A percentile compares a stretch with the other conserved stretches of the same genome.
Evolutionary conservation across 2,888 invertebrate species (phyloP).

Genomic region (Lycophotia porphyrea): DNA sequence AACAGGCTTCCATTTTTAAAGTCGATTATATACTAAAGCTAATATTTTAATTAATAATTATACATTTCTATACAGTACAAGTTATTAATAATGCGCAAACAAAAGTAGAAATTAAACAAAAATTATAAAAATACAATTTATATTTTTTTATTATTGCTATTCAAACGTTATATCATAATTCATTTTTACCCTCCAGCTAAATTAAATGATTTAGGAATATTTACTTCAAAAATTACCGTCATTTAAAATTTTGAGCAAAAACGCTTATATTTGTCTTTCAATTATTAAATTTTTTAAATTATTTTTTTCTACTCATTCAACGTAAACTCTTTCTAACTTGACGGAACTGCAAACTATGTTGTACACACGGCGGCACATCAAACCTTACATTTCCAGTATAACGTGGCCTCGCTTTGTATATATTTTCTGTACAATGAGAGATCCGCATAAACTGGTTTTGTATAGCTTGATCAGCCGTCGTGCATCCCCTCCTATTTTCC

Average conservation of each 20-base stretch:
- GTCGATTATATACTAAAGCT: slow-evolving; percentile 33
- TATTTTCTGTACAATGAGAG: too few species aligned
- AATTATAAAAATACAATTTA: slow-evolving; percentile 14
- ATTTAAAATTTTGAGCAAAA: slow-evolving; percentile 44
- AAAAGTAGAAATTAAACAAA: slow-evolving; percentile 11
- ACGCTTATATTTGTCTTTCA: slow-evolving; percentile 13
- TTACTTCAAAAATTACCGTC: neutral
- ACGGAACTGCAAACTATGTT: neutral
- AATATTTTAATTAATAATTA: slow-evolving; percentile 45
- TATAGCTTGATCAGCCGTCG: too few species aligned
- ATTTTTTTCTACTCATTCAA: neutral
- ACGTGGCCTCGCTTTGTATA: too few species aligned
- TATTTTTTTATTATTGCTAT: slow-evolving; percentile 21
- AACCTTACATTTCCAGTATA: too few species aligned
- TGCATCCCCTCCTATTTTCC: too few species aligned
- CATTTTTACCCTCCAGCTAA: neutral
- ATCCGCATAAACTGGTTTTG: too few species aligned
- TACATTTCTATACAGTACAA: slow-evolving; percentile 46
- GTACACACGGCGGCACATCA: too few species aligned
- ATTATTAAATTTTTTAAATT: neutral
- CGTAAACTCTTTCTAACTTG: neutral
- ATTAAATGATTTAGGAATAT: slow-evolving; percentile 9
- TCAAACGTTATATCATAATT: neutral
- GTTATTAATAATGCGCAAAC: slow-evolving; percentile 38
- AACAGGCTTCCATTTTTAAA: slow-evolving; percentile 26